Percentiles rank a stretch among this genome's conserved stretches.
Evolutionary conservation across 2,888 invertebrate species (phyloP).

Genomic region (Diarsia dahlii): DNA sequence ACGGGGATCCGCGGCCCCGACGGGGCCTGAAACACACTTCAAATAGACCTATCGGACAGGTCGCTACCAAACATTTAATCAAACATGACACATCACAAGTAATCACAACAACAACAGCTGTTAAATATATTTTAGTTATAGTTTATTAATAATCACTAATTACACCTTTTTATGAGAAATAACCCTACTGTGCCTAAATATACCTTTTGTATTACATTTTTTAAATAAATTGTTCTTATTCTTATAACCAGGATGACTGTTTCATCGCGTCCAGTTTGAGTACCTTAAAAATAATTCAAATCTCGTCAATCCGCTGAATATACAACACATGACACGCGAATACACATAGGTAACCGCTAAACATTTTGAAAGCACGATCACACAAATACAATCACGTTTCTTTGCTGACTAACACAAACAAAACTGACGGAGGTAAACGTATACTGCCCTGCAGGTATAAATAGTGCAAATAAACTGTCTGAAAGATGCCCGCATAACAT

Average conservation of each 20-base stretch:
- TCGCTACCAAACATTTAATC: too few relatives aligned
- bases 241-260: not conserved
- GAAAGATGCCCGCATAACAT: slow-evolving; percentile 45
- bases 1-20: too few relatives aligned
- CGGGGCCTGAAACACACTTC: too few relatives aligned
- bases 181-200: too few relatives aligned
- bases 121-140: too few relatives aligned
- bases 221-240: too few relatives aligned
- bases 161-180: too few relatives aligned
- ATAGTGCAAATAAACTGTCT: slow-evolving; percentile 57
- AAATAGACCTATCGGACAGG: too few relatives aligned
- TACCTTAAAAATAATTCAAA: not conserved
- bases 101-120: too few relatives aligned
- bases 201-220: too few relatives aligned
- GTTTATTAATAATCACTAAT: too few relatives aligned
- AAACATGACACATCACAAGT: too few relatives aligned
- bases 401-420: slow-evolving; percentile 47
- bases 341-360: slow-evolving; percentile 31
- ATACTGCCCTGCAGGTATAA: slow-evolving; percentile 32
- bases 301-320: not conserved
- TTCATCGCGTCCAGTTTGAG: not conserved
- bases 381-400: slow-evolving; percentile 42
- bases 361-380: slow-evolving; percentile 24
- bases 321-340: not conserved
- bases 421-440: slow-evolving; percentile 46